Conservation (phyloP, 2,113 vertebrate genomes). For the Tapirus terrestris region DNA sequence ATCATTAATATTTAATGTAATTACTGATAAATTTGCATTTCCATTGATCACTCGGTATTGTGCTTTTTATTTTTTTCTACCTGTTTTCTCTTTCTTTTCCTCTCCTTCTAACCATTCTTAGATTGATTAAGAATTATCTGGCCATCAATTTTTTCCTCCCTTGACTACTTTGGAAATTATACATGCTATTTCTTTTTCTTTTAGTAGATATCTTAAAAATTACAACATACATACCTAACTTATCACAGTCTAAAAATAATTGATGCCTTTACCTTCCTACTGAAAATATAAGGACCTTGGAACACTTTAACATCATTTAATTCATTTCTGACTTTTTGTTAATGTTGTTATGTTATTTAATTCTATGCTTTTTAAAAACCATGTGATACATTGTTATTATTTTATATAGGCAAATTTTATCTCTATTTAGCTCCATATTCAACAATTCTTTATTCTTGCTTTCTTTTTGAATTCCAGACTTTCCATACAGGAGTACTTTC, state of each 20-base stretch:
- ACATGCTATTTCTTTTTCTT: background rate
- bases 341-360: background rate
- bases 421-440: background rate
- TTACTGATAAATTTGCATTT: background rate
- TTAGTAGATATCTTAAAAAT: background rate
- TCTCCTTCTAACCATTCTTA: background rate
- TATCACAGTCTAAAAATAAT: background rate
- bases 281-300: background rate
- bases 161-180: background rate
- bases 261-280: background rate
- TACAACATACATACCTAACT: background rate
- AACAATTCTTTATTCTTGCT: background rate
- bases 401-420: background rate
- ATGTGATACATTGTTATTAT: background rate
- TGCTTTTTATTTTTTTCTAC: background rate
- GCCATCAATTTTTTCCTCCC: background rate
- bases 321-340: background rate
- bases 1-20: background rate
- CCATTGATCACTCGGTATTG: background rate
- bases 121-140: background rate
- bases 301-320: background rate
- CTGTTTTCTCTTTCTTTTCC: background rate
- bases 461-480: background rate
- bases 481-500: background rate
- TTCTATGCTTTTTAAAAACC: background rate